These are phyloP conservation scores for Folsomia manolachei DNA, from an alignment of 2,888 invertebrate genomes.

Conservation along the genomic window DNA sequence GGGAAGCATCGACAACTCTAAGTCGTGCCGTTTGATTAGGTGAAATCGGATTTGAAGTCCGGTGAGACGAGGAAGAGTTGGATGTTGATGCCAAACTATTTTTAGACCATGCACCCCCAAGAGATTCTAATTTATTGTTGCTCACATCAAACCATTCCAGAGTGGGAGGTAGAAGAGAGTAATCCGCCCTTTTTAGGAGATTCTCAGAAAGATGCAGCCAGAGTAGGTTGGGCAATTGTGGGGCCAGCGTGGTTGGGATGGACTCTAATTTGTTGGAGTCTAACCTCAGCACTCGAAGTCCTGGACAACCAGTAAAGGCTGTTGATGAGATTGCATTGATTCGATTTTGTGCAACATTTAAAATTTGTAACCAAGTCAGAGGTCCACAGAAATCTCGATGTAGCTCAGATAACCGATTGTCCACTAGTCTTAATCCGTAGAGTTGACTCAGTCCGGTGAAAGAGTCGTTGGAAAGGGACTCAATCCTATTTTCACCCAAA, in stretches of 20 bases:
- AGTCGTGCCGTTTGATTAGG: slow-evolving; percentile 42
- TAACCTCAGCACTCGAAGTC: slow-evolving; percentile 70
- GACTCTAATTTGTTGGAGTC: slow-evolving; percentile 74
- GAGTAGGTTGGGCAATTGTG: slow-evolving; percentile 62
- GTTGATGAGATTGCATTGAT: slow-evolving; percentile 73
- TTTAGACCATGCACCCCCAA: slow-evolving; percentile 50
- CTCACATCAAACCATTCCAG: slow-evolving; percentile 79
- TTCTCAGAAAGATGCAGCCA: slow-evolving; percentile 81
- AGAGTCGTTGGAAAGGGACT: slow-evolving; percentile 67
- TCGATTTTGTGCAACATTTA: slow-evolving; percentile 77
- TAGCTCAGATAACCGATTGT: slow-evolving; percentile 74
- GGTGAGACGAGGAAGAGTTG: too few relatives aligned
- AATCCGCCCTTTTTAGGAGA: slow-evolving; percentile 75
- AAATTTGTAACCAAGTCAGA: slow-evolving; percentile 69
- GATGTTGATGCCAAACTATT: too few relatives aligned
- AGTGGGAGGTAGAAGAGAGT: slow-evolving; percentile 70
- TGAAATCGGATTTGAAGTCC: slow-evolving; percentile 2
- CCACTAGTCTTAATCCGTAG: slow-evolving; percentile 72
- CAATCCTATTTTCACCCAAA: slow-evolving; percentile 76
- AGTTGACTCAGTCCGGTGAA: slow-evolving; percentile 72
- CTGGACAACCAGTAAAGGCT: slow-evolving; percentile 71
- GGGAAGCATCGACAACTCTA: slow-evolving; percentile 52
- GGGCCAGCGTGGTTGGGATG: slow-evolving; percentile 54
- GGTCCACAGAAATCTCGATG: slow-evolving; percentile 71
- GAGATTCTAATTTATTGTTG: slow-evolving; percentile 65